Evolutionary conservation across 1,140 invertebrate species (phyloP).

Genomic region (Achroia grisella): DNA sequence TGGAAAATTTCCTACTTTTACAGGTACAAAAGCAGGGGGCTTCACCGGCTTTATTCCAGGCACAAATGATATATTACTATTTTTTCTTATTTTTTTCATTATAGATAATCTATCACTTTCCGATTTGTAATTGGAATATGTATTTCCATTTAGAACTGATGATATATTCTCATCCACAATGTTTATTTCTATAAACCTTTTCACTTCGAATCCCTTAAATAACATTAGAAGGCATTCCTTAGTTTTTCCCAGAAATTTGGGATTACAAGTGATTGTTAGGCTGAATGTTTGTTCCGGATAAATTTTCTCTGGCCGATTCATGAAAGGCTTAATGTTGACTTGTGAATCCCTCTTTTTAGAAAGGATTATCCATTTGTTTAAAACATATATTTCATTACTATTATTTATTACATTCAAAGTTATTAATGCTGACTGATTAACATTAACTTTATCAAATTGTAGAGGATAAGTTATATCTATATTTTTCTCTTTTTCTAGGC

Average conservation of each 20-base stretch:
- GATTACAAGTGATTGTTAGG: slow-evolving; percentile 46
- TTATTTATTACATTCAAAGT: slow-evolving; percentile 42
- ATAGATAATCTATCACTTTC: slow-evolving; percentile 23
- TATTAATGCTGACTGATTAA: slow-evolving; percentile 28
- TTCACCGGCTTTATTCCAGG: slow-evolving; percentile 76
- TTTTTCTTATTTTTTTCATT: slow-evolving; percentile 43
- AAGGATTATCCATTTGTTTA: slow-evolving; percentile 57
- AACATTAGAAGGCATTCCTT: slow-evolving; percentile 49
- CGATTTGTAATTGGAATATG: slow-evolving; percentile 1
- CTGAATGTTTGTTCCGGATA: slow-evolving; percentile 32
- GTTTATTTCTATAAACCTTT: slow-evolving; percentile 51
- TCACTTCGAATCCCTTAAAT: slow-evolving; percentile 56
- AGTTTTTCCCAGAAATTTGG: slow-evolving; percentile 52
- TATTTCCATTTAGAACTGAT: slow-evolving; percentile 13
- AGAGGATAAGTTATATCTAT: slow-evolving; percentile 45
- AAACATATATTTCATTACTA: slow-evolving; percentile 32
- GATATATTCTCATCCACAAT: slow-evolving; percentile 25
- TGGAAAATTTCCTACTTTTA: slow-evolving; percentile 67
- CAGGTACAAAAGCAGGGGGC: slow-evolving; percentile 73
- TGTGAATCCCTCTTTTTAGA: slow-evolving; percentile 50
- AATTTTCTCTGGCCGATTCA: slow-evolving; percentile 35
- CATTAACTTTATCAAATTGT: slow-evolving; percentile 41
- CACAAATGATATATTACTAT: slow-evolving; percentile 40
- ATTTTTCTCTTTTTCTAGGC: slow-evolving; percentile 36
- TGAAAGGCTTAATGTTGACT: slow-evolving; percentile 41